These are phyloP conservation scores for Notiomystis cincta DNA, from an alignment of 2,113 vertebrate species.

Conservation along the genomic window DNA sequence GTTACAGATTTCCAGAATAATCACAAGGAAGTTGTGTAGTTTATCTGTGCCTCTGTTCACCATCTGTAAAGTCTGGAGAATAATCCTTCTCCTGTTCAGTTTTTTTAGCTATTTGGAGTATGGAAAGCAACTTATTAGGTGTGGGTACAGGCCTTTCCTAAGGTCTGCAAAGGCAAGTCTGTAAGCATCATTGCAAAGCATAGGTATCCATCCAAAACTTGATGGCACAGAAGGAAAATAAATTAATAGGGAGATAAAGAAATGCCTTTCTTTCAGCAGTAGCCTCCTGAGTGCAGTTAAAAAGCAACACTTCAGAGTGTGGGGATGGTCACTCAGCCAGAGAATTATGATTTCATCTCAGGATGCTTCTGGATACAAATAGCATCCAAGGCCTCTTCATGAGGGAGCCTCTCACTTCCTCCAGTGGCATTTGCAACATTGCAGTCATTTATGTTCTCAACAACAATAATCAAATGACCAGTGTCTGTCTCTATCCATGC, in stretches of 20 bases:
- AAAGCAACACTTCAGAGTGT: background rate
- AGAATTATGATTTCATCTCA: slow-evolving; percentile 49
- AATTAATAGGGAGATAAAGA: background rate
- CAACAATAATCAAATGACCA: slow-evolving; percentile 54
- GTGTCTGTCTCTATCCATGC: background rate
- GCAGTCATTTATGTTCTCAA: slow-evolving; percentile 35
- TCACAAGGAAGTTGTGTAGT: background rate
- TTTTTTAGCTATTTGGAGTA: background rate
- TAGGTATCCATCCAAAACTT: background rate
- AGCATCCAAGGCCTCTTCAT: slow-evolving; percentile 13
- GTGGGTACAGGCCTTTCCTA: background rate
- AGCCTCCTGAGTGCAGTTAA: background rate
- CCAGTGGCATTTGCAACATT: slow-evolving; percentile 48
- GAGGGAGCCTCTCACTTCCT: slow-evolving; percentile 48
- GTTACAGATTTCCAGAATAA: background rate
- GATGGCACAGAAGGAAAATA: background rate
- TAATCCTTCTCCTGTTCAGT: background rate
- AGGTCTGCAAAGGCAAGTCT: background rate
- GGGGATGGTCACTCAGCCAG: background rate
- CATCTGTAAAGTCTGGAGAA: slow-evolving; percentile 1
- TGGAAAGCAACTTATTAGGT: background rate
- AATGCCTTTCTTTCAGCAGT: slow-evolving; percentile 25
- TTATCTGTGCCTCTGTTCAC: slow-evolving; percentile 29
- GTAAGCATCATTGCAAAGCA: background rate
- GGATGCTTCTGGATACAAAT: slow-evolving; percentile 46